Evolutionary conservation across 1,140 invertebrate species (phyloP).

Genomic region (Brachionus rubens): DNA sequence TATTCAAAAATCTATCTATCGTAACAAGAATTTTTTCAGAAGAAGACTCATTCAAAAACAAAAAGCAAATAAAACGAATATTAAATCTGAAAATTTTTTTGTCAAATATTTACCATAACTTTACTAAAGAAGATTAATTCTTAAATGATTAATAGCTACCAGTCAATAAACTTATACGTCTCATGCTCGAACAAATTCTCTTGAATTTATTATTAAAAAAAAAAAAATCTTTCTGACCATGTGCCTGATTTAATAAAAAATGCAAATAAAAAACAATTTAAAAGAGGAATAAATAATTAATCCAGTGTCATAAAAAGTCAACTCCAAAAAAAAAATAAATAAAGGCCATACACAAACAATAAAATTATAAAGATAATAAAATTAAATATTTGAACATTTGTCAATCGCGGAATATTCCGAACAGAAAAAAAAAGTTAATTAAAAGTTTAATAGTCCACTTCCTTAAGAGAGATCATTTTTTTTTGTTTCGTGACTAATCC

Average conservation of each 20-base stretch:
- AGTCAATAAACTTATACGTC: constrained; percentile 26
- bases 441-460: constrained; percentile 23
- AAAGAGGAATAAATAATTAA: constrained; percentile 41
- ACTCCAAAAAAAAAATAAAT: neutral
- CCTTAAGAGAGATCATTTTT: neutral
- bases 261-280: constrained; percentile 4
- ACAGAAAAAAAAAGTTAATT: neutral
- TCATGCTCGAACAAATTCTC: neutral
- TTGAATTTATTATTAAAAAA: constrained; percentile 25
- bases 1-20: no score
- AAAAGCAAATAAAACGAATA: no score
- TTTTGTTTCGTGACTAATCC: constrained; percentile 37
- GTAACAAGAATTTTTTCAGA: no score
- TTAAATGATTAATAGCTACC: constrained; percentile 28
- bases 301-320: neutral
- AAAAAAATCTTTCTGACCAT: neutral
- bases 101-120: constrained; percentile 4
- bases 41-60: no score
- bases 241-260: constrained; percentile 33
- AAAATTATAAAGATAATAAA: neutral
- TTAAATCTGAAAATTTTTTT: neutral
- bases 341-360: neutral
- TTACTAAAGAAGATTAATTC: constrained; percentile 31
- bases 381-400: neutral
- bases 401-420: no score